Base-by-base conservation (phyloP, 2,888 invertebrate species). In the Hirtodrosophila cameraria region DNA sequence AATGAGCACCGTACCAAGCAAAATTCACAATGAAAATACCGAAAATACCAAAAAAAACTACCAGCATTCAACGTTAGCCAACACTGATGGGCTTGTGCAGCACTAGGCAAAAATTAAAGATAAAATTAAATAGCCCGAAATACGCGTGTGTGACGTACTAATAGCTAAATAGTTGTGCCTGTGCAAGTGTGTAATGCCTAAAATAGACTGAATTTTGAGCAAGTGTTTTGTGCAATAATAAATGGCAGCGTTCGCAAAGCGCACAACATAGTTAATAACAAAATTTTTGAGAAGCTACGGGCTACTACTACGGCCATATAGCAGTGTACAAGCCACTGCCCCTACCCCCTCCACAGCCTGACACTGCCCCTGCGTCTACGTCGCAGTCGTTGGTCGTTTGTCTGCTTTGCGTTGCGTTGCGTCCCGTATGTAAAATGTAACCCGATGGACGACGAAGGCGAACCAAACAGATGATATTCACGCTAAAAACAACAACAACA, bases 401-500 rank as follows among this genome's bases (percentile, higher is more conserved):
- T 70, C 70, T 70, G 53, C 72, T 67, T 67, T 55, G 58, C 23
- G 8, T 23, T n/a, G 53, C 57, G 49, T 53, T 67, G 71, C 71
- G 71, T 66, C 67, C 71, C 71, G 76, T 75, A 69, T 69, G 69
- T 75, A 69, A n/a, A 75, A 69, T 72, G 73, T 72, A 65, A 72
- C 67, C 67, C 66, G 65, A 75, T 69, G 75, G 75, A 75, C 73
- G 77, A 74, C 71, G 71, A 71, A 72, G 71, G 72, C 71, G 61
- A 72, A 45, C 69, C 65, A 75, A 75, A 75, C 76, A 75, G 70
- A 75, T 75, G 73, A 76, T 73, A 76, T 75, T 73, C 70, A 76
- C 55, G 52, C 70, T 60, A 54, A 63, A 45, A 61, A 52, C 35
- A 50, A 60, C 57, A 74, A 59, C 46, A 54, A 68, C 61, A 67